These are phyloP conservation scores for Leptinotarsa defecta DNA, from an alignment of 1,140 invertebrate genomes.

Conservation along the genomic window DNA sequence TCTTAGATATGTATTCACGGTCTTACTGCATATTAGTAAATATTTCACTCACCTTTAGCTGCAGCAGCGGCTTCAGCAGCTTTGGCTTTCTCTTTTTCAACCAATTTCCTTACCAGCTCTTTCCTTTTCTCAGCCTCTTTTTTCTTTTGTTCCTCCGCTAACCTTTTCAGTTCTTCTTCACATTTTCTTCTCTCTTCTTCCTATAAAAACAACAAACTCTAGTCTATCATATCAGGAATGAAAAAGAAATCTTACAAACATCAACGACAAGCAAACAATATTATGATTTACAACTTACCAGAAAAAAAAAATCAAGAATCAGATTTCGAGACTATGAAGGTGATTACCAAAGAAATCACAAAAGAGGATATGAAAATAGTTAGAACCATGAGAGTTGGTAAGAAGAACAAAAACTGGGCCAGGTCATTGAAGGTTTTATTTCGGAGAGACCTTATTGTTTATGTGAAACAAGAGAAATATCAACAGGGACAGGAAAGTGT, in stretches of 20 bases:
- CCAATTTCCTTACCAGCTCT: constrained; percentile 29
- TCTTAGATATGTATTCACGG: no score
- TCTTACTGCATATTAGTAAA: no score
- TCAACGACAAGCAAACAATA: not conserved
- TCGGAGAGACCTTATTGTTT: not conserved
- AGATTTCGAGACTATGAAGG: not conserved
- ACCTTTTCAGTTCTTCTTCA: constrained; percentile 37
- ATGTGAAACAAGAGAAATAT: not conserved
- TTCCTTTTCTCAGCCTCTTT: constrained; percentile 40
- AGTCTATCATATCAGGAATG: not conserved
- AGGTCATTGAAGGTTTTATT: not conserved
- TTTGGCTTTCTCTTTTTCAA: constrained; percentile 21
- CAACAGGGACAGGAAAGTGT: not conserved
- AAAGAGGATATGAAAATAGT: not conserved
- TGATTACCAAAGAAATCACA: not conserved
- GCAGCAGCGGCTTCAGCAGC: constrained; percentile 13
- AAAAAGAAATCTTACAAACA: not conserved
- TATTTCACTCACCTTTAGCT: constrained; percentile 12
- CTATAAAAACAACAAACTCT: constrained; percentile 32
- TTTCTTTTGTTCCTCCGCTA: constrained; percentile 33
- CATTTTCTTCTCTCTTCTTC: constrained; percentile 43
- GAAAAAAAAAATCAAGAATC: constrained; percentile 11
- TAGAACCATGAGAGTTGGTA: not conserved
- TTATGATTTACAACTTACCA: no score
- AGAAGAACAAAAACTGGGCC: not conserved